Base-by-base conservation (phyloP, 2,888 invertebrate species). In the Ptilodon capucinus region DNA sequence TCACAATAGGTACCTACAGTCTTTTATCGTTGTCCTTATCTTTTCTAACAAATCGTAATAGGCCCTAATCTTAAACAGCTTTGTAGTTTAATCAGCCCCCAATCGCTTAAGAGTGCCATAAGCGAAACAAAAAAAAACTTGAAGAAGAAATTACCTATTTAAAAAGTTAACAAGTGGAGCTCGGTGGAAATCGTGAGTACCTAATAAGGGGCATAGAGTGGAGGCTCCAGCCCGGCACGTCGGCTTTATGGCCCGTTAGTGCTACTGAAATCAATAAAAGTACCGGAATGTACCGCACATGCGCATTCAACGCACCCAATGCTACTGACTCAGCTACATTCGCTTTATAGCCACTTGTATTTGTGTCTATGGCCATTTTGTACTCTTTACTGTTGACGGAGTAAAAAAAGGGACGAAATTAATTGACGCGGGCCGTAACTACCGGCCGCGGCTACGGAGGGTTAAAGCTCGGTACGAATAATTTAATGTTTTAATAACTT, bases 241-340 rank as follows among this genome's bases (percentile, higher is more conserved):
- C 87, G 87, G 81, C 75, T 84, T 85, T 87, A 91, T 92, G 85
- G 91, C 85, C 91, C 92, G 92, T 93, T 92, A 92, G 92, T 92
- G 92, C 93, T 92, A 93, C 93, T 92, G 93, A 92, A 93, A 93
- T 93, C 93, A 93, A 93, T 93, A 93, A 93, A 93, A 93, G 92
- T 91, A 82, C 88, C 85, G 81, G 91, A 91, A 91, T 91, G 89
- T 88, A 88, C 90, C 82, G 91, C 91, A 83, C 91, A 91, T 91
- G 91, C 91, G 91, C 91, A 79, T 63, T 80, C 65, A 69, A 74
- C 68, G 69, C 71, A 65, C 71, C 72, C 71, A 74, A 68, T 71
- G 74, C 78, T 66, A 86, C 87, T 86, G 90, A 91, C 76, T 89
- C 88, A 88, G 90, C 90, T 87, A 89, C 87, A 87, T 86, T 88